Base-by-base conservation (phyloP, 2,888 invertebrate genomes). In the Cantharis flavilabris region DNA sequence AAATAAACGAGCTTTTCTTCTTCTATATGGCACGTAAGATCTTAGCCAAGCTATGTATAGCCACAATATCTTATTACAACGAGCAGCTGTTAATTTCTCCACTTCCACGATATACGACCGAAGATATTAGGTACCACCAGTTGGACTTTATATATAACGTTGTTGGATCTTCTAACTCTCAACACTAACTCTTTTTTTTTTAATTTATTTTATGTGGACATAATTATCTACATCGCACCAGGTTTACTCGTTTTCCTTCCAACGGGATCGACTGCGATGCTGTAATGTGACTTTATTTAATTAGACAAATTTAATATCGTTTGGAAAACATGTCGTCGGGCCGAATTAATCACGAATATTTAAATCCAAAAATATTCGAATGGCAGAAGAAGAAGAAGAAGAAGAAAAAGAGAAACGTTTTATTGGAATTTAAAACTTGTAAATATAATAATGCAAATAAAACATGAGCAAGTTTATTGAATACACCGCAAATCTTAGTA, bases 31-130 rank as follows among this genome's bases (percentile, higher is more conserved):
- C 75, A 76, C 76, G 62, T 75, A 78, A 78, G 79, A 75, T 77
- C 75, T 77, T 72, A 77, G 76, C 72, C 20, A 73, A 71, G 77
- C 74, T 81, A 80, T 79, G 75, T 78, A 76, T 82, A 67, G 26
- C 23, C 26, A 83, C 84, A 84, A 84, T 86, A 86, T 86, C 85
- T 85, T 85, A 85, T 86, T 86, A 86, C 85, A 82, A 81, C 82
- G 83, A 83, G 84, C 82, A 82, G 84, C 84, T 84, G 85, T 85
- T 85, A 85, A 85, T 85, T 85, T 86, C 83, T 83, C 83, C 84
- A 84, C 84, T 84, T 84, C 80, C 80, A 81, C 82, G 82, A 83
- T 81, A 83, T 78, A 78, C 79, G 80, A 79, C 70, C 73, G 16
- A 71, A 76, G 75, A 76, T 75, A 77, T 49, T 49, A 49, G 49